These are phyloP conservation scores for Chrysolina haemoptera DNA, from an alignment of 2,888 invertebrate genomes.

Conservation along the genomic window DNA sequence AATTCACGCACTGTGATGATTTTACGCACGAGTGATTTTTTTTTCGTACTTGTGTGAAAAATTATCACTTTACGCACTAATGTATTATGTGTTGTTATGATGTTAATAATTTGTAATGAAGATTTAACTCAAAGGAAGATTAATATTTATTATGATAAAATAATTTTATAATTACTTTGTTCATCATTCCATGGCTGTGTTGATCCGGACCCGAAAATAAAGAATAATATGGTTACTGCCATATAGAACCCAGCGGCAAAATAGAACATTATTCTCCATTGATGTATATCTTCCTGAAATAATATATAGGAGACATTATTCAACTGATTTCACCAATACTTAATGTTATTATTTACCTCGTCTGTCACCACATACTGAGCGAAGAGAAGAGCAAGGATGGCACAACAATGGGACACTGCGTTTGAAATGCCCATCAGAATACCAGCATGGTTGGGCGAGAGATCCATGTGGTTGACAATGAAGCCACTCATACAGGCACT, in stretches of 20 bases:
- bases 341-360: background rate
- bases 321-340: background rate
- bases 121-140: too few relatives aligned
- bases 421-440: slow-evolving; percentile 15
- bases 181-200: slow-evolving; percentile 30
- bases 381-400: slow-evolving; percentile 12
- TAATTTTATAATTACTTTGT: background rate
- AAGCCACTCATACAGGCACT: slow-evolving; percentile 21
- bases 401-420: slow-evolving; percentile 8
- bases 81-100: too few relatives aligned
- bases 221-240: slow-evolving; percentile 13
- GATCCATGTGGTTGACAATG: slow-evolving; percentile 14
- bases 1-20: too few relatives aligned
- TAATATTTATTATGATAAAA: too few relatives aligned
- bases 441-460: slow-evolving; percentile 13
- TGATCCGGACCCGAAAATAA: slow-evolving; percentile 24
- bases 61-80: too few relatives aligned
- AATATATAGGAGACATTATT: background rate
- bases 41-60: too few relatives aligned
- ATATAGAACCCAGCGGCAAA: slow-evolving; percentile 23
- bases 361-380: slow-evolving; percentile 13
- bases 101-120: too few relatives aligned
- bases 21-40: too few relatives aligned
- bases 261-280: slow-evolving; percentile 30
- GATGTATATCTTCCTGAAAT: slow-evolving; percentile 20